Percentiles rank a stretch among this genome's conserved stretches.
Evolutionary conservation across 2,113 vertebrate genomes (phyloP).

Genomic region (Mirza zaza): DNA sequence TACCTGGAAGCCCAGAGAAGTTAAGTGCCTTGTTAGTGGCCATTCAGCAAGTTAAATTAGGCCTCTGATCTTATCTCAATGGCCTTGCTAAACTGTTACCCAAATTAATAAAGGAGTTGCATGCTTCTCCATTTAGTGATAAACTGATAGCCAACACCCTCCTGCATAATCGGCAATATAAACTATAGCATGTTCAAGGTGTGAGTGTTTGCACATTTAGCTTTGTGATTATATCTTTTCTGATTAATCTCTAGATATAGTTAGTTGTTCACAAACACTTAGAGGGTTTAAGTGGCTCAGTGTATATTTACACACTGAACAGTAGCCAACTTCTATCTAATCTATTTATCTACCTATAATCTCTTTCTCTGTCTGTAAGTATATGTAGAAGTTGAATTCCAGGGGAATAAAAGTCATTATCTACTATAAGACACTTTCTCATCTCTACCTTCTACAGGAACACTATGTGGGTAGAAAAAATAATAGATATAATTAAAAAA

Average conservation of each 20-base stretch:
- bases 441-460: background rate
- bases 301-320: conserved; percentile 19
- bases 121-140: conserved; percentile 1
- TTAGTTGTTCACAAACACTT: background rate
- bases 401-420: conserved; percentile 25
- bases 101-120: conserved; percentile 34
- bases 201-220: background rate
- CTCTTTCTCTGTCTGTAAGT: background rate
- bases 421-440: background rate
- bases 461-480: background rate
- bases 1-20: conserved; percentile 27
- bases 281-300: background rate
- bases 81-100: conserved; percentile 30
- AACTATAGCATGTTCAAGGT: background rate
- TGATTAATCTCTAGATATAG: conserved; percentile 2
- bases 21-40: background rate
- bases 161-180: background rate
- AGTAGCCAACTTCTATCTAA: background rate
- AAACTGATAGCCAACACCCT: background rate
- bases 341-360: background rate
- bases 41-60: conserved; percentile 45
- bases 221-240: conserved; percentile 23
- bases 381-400: conserved; percentile 2
- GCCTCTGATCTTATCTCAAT: conserved; percentile 27
- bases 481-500: background rate